A percentile compares a stretch with the other conserved stretches of the same genome.
phyloP scores from a whole-genome alignment of 2,888 invertebrate genomes.

The Oxytorus armatus region DNA sequence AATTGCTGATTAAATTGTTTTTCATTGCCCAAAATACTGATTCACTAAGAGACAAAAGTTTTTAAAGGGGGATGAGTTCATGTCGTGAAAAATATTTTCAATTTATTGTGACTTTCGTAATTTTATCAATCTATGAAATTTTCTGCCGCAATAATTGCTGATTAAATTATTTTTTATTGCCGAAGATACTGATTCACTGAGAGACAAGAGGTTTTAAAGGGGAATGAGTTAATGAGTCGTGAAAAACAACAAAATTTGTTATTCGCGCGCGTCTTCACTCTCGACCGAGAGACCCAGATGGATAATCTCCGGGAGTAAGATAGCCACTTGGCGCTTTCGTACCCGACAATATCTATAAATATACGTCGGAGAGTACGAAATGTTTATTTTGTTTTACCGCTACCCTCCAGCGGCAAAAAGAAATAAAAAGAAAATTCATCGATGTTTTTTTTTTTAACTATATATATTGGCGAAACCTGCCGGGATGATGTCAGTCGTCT shows the following conservation, averaged over 20 bases:
- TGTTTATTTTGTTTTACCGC: slow-evolving; percentile 35
- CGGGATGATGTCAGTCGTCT: slow-evolving; percentile 55
- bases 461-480: slow-evolving; percentile 14
- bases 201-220: slow-evolving; percentile 8
- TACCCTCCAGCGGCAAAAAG: slow-evolving; percentile 4
- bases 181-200: no score
- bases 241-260: slow-evolving; percentile 17
- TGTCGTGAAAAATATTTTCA: no score
- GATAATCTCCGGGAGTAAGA: slow-evolving; percentile 45
- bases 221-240: slow-evolving; percentile 23
- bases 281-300: slow-evolving; percentile 31
- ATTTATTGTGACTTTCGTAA: no score
- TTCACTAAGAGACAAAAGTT: no score
- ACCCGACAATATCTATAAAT: slow-evolving; percentile 16
- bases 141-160: no score
- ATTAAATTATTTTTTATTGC: no score
- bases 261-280: background rate
- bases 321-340: slow-evolving; percentile 22
- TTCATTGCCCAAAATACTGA: no score
- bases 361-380: slow-evolving; percentile 30
- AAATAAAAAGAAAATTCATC: background rate
- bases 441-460: slow-evolving; percentile 4
- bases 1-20: no score
- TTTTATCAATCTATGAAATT: no score
- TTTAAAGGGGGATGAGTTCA: no score